Evolutionary conservation across 2,113 vertebrate genomes (phyloP).

Genomic region (Ictidomys tridecemlineatus): DNA sequence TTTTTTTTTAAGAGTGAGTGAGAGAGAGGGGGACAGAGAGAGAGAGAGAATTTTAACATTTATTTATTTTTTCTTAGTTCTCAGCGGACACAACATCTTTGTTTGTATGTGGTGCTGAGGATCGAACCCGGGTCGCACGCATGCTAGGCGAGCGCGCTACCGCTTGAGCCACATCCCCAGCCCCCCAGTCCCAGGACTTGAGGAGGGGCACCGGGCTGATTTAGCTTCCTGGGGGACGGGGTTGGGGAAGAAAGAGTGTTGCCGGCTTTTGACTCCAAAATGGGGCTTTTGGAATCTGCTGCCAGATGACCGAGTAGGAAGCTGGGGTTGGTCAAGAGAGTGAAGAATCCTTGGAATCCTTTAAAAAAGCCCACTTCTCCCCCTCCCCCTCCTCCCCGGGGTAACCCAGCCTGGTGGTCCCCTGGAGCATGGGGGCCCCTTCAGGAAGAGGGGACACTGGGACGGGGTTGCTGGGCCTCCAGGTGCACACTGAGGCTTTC

Average conservation of each 20-base stretch:
- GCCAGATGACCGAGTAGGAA: background rate
- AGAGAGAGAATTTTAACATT: too few relatives aligned
- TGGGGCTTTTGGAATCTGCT: background rate
- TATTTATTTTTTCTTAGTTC: too few relatives aligned
- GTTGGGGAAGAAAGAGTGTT: background rate
- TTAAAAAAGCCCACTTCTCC: too few relatives aligned
- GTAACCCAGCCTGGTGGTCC: background rate
- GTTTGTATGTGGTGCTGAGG: too few relatives aligned
- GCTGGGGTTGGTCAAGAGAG: background rate
- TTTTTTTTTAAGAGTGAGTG: too few relatives aligned
- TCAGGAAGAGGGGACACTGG: background rate
- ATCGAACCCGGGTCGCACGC: too few relatives aligned
- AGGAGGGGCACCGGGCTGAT: background rate
- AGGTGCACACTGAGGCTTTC: background rate
- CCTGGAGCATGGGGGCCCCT: too few relatives aligned
- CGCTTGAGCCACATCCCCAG: too few relatives aligned
- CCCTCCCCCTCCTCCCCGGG: background rate
- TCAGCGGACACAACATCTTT: too few relatives aligned
- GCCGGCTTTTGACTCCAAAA: background rate
- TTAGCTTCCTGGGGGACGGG: background rate
- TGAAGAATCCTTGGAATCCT: background rate
- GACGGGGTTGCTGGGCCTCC: background rate
- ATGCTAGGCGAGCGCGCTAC: too few relatives aligned
- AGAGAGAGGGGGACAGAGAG: too few relatives aligned
- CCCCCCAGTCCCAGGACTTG: background rate